phyloP scores from a whole-genome alignment of 2,113 vertebrate genomes.

The Peromyscus polionotus region DNA sequence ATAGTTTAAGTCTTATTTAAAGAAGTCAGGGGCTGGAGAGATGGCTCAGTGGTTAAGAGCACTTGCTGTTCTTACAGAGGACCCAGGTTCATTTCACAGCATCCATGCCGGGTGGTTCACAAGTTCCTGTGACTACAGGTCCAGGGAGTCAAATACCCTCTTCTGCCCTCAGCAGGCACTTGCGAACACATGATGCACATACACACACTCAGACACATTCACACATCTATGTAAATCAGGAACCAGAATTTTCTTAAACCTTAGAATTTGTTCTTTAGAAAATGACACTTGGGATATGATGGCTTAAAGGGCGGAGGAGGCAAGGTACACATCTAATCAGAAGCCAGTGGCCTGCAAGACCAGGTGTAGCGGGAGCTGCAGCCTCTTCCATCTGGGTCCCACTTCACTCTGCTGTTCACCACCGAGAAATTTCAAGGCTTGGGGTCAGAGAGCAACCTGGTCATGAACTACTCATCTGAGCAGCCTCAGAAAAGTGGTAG shows the following conservation, averaged over 20 bases:
- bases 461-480: fast-evolving
- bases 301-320: neutral
- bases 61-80: neutral
- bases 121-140: neutral
- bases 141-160: neutral
- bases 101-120: neutral
- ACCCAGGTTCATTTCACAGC: neutral
- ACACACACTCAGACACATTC: neutral
- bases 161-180: neutral
- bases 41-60: neutral
- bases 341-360: neutral
- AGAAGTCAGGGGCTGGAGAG: neutral
- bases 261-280: conserved; percentile 6
- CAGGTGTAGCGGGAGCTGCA: fast-evolving
- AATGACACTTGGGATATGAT: neutral
- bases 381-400: neutral
- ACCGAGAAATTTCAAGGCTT: neutral
- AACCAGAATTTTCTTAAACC: neutral
- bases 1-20: neutral
- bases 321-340: neutral
- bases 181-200: neutral
- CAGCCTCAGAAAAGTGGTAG: fast-evolving
- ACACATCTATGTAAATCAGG: neutral
- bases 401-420: neutral
- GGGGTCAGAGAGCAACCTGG: neutral